phyloP scores from a whole-genome alignment of 64 coral and sea anemone species.

The Stylophora pistillata region DNA sequence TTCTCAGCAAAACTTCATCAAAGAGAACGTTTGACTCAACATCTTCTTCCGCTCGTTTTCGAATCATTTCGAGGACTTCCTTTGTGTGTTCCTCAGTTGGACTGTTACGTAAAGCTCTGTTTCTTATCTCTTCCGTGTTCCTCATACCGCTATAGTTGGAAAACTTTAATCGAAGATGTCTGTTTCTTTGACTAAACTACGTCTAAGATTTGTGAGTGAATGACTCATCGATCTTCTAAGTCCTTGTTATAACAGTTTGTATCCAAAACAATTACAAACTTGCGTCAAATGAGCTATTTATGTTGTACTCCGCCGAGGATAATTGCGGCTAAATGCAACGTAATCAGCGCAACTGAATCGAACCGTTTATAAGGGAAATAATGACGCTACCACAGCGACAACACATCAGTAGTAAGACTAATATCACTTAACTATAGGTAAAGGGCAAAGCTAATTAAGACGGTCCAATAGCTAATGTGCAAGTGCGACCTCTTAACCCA shows the following conservation, averaged over 20 bases:
- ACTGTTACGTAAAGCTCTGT: slow-evolving; percentile 24
- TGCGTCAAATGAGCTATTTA: slow-evolving; percentile 4
- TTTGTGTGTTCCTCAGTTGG: slow-evolving; percentile 27
- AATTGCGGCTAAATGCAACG: background rate
- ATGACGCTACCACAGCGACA: background rate
- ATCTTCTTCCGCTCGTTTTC: slow-evolving; percentile 22
- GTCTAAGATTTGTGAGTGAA: background rate
- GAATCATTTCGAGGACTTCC: slow-evolving; percentile 12
- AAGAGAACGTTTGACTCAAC: slow-evolving; percentile 16
- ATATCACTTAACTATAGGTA: background rate
- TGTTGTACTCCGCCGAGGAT: background rate
- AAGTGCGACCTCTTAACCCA: slow-evolving; percentile 1
- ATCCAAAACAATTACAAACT: background rate
- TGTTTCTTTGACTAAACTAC: background rate
- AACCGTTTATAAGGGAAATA: slow-evolving; percentile 3
- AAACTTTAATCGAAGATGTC: background rate
- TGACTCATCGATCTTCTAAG: background rate
- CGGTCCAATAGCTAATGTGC: background rate
- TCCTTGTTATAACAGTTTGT: background rate
- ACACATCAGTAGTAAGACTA: background rate
- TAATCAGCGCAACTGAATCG: background rate
- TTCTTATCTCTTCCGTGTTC: background rate
- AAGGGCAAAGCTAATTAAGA: background rate
- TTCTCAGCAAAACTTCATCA: slow-evolving; percentile 21
- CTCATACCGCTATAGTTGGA: background rate